These are phyloP conservation scores for Metallyticus violacea DNA, from an alignment of 2,888 invertebrate species.

Conservation along the genomic window DNA sequence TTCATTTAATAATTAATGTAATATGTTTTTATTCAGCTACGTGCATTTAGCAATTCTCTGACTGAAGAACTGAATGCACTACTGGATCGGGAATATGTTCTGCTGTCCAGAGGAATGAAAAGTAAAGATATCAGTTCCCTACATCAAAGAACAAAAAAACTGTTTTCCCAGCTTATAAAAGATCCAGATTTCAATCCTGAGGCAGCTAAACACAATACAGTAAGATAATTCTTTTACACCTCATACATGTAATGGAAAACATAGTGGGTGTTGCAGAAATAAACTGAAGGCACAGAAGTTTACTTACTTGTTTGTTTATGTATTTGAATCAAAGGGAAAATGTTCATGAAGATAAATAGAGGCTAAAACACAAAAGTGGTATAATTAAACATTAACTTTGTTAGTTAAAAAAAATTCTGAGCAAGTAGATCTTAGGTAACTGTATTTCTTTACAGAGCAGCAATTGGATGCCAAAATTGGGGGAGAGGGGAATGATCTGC, in stretches of 20 bases:
- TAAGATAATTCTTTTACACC: not conserved
- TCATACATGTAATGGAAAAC: not conserved
- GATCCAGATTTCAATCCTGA: conserved; percentile 57
- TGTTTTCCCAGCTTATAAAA: conserved; percentile 53
- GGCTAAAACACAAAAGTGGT: no score
- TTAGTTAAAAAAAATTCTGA: no score
- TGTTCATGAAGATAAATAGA: no score
- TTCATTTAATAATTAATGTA: not conserved
- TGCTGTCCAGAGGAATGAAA: conserved; percentile 62
- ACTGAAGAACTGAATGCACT: conserved; percentile 60
- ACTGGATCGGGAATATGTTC: conserved; percentile 69
- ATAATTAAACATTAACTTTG: no score
- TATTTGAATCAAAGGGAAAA: no score
- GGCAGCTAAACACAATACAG: conserved; percentile 46
- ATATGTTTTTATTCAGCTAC: not conserved
- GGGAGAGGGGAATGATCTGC: no score
- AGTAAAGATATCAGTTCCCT: conserved; percentile 58
- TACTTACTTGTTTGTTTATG: no score
- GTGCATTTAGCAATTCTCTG: not conserved
- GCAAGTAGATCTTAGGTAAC: no score
- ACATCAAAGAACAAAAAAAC: conserved; percentile 60
- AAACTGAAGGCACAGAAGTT: no score
- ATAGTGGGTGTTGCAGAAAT: no score
- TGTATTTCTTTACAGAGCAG: no score
- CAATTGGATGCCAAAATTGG: no score